Evolutionary conservation across 2,113 vertebrate genomes (phyloP), one percentile per base, ranked within the genome.

Genomic region (Pollachius pollachius): DNA sequence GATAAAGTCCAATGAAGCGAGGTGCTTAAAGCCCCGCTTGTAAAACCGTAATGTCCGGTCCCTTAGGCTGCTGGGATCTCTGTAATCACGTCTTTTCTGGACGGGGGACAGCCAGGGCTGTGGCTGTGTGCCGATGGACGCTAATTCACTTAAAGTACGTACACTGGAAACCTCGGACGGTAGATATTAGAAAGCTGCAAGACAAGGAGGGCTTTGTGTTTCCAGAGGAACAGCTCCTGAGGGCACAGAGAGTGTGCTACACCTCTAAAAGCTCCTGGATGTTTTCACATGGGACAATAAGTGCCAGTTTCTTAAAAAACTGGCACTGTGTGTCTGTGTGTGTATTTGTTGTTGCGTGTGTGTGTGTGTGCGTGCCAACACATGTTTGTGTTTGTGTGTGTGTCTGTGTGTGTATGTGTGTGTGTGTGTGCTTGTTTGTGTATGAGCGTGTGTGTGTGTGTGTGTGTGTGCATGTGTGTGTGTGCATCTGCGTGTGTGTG

Each of bases 11-110:
- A 72, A 65, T 75, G 78, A 85, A 79, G 81, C 72, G 41, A 61
- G 67, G 81, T 86, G 77, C 79, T 87, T 82, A 73, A 77, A 82
- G 69, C 77, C 73, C 77, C 72, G 67, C 74, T 82, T 84, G 81
- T 85, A 85, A 81, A 81, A 13, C 41, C 78, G 48, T 83, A 82
- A 87, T 82, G 77, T 87, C 87, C 85, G 81, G 73, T 81, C 73
- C 68, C 71, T 41, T 34, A 74, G 69, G 78, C 25, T 82, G 54
- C 68, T 64, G 30, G 19, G 65, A 76, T 75, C 67, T 76, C 63
- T 70, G 68, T 63, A 74, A 83, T 81, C 70, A 41, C 65, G 65
- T 57, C 56, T 73, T 65, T 41, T 34, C 65, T 66, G 41, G 41
- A 48, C 11, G 41, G 41, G 37, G 41, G 41, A 13, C 41, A 9